Base-by-base conservation (phyloP, 1,140 invertebrate genomes). In the Bombus affinis region DNA sequence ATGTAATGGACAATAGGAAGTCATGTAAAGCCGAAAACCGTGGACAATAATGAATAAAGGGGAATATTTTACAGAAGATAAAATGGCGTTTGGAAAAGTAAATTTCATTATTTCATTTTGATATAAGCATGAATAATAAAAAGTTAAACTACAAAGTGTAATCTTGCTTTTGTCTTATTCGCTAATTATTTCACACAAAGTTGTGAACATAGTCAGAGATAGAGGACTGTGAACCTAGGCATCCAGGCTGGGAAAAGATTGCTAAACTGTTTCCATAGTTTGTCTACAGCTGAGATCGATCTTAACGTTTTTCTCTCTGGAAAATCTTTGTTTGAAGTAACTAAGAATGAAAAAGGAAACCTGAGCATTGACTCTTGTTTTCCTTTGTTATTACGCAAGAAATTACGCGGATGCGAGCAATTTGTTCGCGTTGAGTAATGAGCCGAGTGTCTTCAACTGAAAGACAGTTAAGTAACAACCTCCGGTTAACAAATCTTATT, bases 401-500 rank as follows among this genome's bases (percentile, higher is more conserved):
- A 83, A 90, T 81, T 90, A 72, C 73, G 35, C 82, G 88, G 88
- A 90, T 90, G 76, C 86, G 79, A 89, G 86, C 81, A 90, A 88
- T 90, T 90, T 90, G 76, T 66, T 68, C 79, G 68, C 73, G 85
- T 90, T 89, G 88, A 85, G 85, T 89, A 87, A 90, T 79, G 62
- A 87, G 28, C 70, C 65, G 77, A 59, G 73, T 66, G 81, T 90
- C 88, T 82, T 90, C 89, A 87, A 57, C 68, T 82, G 70, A 70
- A 89, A 90, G 72, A 70, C 78, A 37, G 59, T 90, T 90, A 90
- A 88, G 89, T 87, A 90, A 90, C 70, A 89, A 87, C 81, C 71
- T 79, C 62, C 39, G 81, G 81, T 90, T 90, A 90, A 90, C 88
- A 81, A 87, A 90, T 85, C 81, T 82, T 82, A 74, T 62, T 79